Base-by-base conservation (phyloP, 2,797 vertebrate genomes). In the Heteromormyrus szaboi region DNA sequence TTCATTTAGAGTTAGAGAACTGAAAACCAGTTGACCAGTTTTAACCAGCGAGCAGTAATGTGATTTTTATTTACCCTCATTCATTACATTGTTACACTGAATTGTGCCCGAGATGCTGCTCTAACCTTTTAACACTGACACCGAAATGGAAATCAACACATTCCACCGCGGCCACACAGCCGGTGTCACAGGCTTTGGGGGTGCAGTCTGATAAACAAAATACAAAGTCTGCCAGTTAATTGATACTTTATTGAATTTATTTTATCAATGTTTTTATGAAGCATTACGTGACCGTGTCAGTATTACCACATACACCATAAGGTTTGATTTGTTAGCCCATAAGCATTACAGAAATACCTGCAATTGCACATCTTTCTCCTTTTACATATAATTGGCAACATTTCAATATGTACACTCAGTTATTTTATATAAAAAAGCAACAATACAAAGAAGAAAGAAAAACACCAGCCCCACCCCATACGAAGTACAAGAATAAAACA, bases 371-470 rank as follows among this genome's bases (percentile, higher is more conserved):
- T 93, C 76, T 87, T 90, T 68, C 65, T 92, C 89, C 51, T 93
- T 92, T 90, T 91, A 92, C 89, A 91, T 90, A 88, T 86, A 92
- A 90, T 90, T 91, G 90, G 91, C 93, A 95, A 94, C 89, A 93
- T 89, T 89, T 91, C 68, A 87, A 88, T 92, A 95, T 95, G 91
- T 95, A 96, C 95, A 96, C 90, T 90, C 68, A 90, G 93, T 89
- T 90, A 93, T 93, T 93, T 89, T 87, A 89, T 95, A 79, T 94
- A 93, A 95, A 81, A 22, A 53, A 37, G 33, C 33, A 59, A 59
- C 56, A 22, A 59, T 59, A 59, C n/a, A 59, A 76, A 41, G 33
- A 22, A 59, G 8, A 14, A 68, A 68, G 3, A 68, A 33, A 68
- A 33, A 33, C 65, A 68, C 29, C 72, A 79, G 2, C 72, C 72